Evolutionary conservation across 2,113 vertebrate genomes (phyloP), one percentile per base, ranked within the genome.

Genomic region (Ivindomyrus marchei): DNA sequence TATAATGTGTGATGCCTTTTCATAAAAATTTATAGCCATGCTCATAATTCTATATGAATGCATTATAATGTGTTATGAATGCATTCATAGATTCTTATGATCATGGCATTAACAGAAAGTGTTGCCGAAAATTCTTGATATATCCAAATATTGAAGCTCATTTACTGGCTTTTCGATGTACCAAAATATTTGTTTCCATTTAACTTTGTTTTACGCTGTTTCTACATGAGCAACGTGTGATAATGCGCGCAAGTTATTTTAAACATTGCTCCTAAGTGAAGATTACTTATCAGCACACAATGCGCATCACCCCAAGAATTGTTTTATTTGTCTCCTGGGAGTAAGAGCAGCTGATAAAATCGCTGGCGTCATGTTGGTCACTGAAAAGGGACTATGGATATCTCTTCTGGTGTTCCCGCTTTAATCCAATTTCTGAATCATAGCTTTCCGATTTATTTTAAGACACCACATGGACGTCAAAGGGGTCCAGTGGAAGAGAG

Each of bases 401-500:
- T 56, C 53, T 45, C 56, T 27, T 24, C 49, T 45, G 88, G 70
- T 47, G 39, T 39, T 88, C 36, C 56, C 27, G 53, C 56, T 4
- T 31, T 84, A 86, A 86, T 86, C 89, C 89, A 86, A 47, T 90
- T n/a, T 52, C 74, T 58, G 10, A 36, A 85, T 36, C 77, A 83
- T 83, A 58, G 77, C 36, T 84, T 89, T 53, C 24, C 27, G 42
- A 58, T 89, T 89, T 89, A 89, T 89, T 89, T 58, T 89, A 74
- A 89, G 74, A 42, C 88, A 31, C 49, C 77, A 85, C 89, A 80
- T 58, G 89, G 77, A 27, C 88, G n/a, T 89, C 66, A 42, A 31
- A 39, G 50, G 49, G 70, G 11, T 52, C 70, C 66, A 50, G 31
- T 50, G 92, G 94, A 93, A 93, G 92, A 94, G 91, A 91, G 88